Evolutionary conservation across 2,797 vertebrate genomes (phyloP), one percentile per base, ranked within the genome.

Genomic region (Diglossa cyanea): DNA sequence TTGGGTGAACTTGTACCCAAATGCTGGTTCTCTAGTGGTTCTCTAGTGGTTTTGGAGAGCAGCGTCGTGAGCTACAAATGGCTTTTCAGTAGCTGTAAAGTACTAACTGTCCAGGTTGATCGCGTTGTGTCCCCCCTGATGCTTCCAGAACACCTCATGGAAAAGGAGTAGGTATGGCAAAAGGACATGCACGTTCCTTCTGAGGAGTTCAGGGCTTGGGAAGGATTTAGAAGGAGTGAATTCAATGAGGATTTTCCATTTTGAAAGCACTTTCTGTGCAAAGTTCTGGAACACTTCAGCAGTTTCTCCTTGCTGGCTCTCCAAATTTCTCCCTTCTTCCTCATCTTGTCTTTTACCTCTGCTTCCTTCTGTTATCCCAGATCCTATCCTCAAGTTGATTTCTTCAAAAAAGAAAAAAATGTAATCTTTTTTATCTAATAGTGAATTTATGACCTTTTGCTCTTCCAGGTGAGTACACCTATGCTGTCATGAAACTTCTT

Each of bases 141-240:
- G 8, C 16, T 63, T 79, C 57, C 30, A 16, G 51, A 88, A 37
- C 30, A 33, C 40, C 42, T 77, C 44, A 2, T 13, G 45, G 31
- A 7, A 48, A 42, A 37, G 30, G 11, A 35, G 25, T 13, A 66
- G 2, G 2, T 20, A 7, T 62, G 23, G 54, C 70, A 62, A 3
- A 84, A 58, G n/a, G 66, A 9, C 2, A 2, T 2, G 12, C 0
- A 0, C 2, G 0, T n/a, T 13, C 35, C 23, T 75, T 33, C 35
- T 54, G 68, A 79, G n/a, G 54, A 45, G 35, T 33, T 71, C 7
- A 21, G 47, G 26, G 13, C 16, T 62, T 42, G 60, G n/a, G 24
- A 51, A 55, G 31, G 40, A 9, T 61, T 81, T 89, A 24, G 28
- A 13, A 74, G 30, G 37, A 35, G 18, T 20, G 48, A 76, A 51